Percentiles rank a stretch among this genome's conserved stretches.
These are phyloP conservation scores for Desmodus rotundus DNA, from an alignment of 2,113 vertebrate species.

Conservation along the genomic window DNA sequence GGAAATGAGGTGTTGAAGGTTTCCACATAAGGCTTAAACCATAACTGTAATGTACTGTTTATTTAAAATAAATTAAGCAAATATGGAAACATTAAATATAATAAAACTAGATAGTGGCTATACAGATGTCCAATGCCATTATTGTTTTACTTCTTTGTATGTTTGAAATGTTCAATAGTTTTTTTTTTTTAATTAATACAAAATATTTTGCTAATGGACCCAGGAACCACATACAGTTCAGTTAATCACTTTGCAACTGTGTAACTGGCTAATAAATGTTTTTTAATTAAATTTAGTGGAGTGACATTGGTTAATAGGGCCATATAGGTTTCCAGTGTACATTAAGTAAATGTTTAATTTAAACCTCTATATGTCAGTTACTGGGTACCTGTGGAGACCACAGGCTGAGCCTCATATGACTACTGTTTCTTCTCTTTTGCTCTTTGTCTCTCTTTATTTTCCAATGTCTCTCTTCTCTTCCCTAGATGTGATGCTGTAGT, in stretches of 20 bases:
- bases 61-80: not conserved
- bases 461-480: not conserved
- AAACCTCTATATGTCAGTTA: not conserved
- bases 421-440: not conserved
- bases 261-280: not conserved
- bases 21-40: not conserved
- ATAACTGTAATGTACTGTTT: not conserved
- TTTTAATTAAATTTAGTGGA: not conserved
- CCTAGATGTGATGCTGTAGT: not conserved
- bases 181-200: not conserved
- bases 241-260: not conserved
- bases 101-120: not conserved
- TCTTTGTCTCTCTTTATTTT: not conserved
- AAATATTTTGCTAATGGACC: not conserved
- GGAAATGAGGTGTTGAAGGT: not conserved
- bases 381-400: not conserved
- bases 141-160: constrained; percentile 17
- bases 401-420: not conserved
- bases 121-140: not conserved
- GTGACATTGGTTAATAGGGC: no score
- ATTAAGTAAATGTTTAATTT: not conserved
- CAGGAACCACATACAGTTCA: not conserved
- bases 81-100: not conserved
- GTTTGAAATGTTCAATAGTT: not conserved
- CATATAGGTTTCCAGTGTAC: not conserved